Evolutionary conservation across 1,140 invertebrate genomes (phyloP).

Genomic region (Trichonephila inaurata): DNA sequence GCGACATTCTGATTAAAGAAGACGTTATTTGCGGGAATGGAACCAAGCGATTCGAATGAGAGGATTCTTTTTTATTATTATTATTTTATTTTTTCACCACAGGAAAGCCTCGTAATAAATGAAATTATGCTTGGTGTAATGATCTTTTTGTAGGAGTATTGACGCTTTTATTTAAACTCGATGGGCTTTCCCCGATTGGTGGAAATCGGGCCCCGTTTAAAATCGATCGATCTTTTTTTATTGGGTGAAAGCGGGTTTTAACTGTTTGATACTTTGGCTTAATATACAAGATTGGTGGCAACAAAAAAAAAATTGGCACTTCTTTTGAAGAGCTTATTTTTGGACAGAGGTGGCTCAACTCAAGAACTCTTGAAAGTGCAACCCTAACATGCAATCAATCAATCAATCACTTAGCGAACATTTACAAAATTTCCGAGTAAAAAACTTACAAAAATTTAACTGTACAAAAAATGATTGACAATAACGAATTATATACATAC

Average conservation of each 20-base stretch:
- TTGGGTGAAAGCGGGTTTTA: neutral
- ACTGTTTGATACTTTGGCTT: neutral
- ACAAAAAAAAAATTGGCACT: too few species aligned
- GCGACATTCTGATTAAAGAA: constrained; percentile 44
- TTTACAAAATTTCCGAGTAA: too few species aligned
- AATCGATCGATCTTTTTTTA: neutral
- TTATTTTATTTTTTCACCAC: neutral
- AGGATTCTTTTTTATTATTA: neutral
- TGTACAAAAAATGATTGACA: too few species aligned
- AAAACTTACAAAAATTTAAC: too few species aligned
- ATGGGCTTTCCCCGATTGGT: neutral
- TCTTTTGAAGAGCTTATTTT: too few species aligned
- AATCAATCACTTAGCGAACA: too few species aligned
- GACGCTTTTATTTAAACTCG: neutral
- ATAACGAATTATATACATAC: too few species aligned
- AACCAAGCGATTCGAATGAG: neutral
- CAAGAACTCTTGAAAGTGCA: too few species aligned
- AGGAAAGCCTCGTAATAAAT: constrained; percentile 25
- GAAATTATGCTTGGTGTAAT: constrained; percentile 2
- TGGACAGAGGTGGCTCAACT: too few species aligned
- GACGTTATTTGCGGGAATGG: constrained; percentile 36
- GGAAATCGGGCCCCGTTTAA: neutral
- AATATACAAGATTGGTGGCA: too few species aligned
- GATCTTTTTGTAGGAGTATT: constrained; percentile 22
- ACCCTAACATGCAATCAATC: too few species aligned